Base-by-base conservation (phyloP, 1,140 invertebrate genomes). In the Drosophila tristis region DNA sequence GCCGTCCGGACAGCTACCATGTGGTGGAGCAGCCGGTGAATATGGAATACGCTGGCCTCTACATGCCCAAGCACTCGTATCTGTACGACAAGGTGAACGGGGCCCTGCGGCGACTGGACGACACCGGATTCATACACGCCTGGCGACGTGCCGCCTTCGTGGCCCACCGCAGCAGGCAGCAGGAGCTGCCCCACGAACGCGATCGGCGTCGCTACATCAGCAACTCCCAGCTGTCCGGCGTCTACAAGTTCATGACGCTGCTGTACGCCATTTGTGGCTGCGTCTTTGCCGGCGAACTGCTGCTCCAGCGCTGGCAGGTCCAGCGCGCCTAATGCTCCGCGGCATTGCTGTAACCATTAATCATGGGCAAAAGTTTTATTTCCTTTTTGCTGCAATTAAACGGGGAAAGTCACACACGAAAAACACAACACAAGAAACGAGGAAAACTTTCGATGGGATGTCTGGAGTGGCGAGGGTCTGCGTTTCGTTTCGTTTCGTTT, bases 1-100 rank as follows among this genome's bases (percentile, higher is more conserved):
- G 62, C 6, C 51, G 49, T 0, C 20, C 50, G 7, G 31, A 55
- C 0, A 49, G 15, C 7, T 87, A 63, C 11, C 59, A 70, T 9
- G 66, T 68, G 23, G 23, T 86, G n/a, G 31, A 45, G 6, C 75
- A 89, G 43, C 64, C 68, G 9, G 57, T 87, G 54, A 79, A 89
- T 13, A 31, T 87, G 7, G 84, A 87, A 20, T 86, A 82, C 23
- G 26, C 65, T 7, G 79, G 65, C n/a, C 66, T 87, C 26, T 87
- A 89, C 45, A 79, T 87, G 84, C 84, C 84, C 6, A 87, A 89
- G 45, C 84, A 87, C 15, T 79, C 84, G 8, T 89, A 74, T 35
- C 72, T 87, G 13, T 68, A 57, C 20, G 26, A 56, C 6, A 63
- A 76, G 16, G 53, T 89, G 44, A 61, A 67, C 11, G 48, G 66